A percentile compares a stretch with the other conserved stretches of the same genome.
Evolutionary conservation across 2,113 vertebrate species (phyloP).

Genomic region (Candoia aspera): DNA sequence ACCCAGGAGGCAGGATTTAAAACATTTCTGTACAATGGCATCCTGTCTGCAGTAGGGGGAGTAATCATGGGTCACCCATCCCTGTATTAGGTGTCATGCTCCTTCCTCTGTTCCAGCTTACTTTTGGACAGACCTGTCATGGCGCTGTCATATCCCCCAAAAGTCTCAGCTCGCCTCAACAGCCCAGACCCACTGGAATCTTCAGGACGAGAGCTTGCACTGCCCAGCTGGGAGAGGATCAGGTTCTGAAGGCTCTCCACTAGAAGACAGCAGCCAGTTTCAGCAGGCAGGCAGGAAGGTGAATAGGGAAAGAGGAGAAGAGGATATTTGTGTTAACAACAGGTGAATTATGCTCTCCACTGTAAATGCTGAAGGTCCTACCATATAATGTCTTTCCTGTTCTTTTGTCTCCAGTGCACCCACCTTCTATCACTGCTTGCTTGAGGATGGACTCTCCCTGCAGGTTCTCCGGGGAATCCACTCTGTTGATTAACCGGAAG

Average conservation of each 20-base stretch:
- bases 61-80: too few species aligned
- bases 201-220: constrained; percentile 59
- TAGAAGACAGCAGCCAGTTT: constrained; percentile 44
- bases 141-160: constrained; percentile 83
- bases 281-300: neutral
- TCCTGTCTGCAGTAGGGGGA: neutral
- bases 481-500: constrained; percentile 75
- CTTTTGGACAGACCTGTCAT: constrained; percentile 74
- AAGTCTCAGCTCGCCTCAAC: constrained; percentile 84
- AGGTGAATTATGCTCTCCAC: neutral
- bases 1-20: too few species aligned
- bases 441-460: constrained; percentile 87
- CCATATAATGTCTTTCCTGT: neutral
- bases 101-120: constrained; percentile 56
- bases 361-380: neutral
- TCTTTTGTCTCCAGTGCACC: neutral
- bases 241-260: constrained; percentile 90
- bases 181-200: constrained; percentile 60
- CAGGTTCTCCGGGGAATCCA: constrained; percentile 80
- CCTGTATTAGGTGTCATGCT: neutral
- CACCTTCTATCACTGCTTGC: constrained; percentile 88
- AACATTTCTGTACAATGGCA: neutral
- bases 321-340: neutral
- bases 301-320: fast-evolving
- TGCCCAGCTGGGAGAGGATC: constrained; percentile 75